Conservation (phyloP, 2,888 invertebrate species). For the Pristionchus exspectatus region DNA sequence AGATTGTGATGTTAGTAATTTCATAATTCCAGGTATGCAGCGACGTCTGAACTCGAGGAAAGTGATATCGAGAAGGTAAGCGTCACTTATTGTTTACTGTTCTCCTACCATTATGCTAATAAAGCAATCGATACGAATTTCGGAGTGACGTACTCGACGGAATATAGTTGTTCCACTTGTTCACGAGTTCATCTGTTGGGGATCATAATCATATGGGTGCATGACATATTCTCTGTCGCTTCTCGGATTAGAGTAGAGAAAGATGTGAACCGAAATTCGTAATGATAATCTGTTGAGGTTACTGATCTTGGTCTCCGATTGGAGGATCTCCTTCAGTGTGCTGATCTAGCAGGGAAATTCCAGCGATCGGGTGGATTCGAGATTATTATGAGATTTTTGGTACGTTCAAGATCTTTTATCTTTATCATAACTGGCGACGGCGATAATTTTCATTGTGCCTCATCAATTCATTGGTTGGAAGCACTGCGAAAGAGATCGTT, state of each 20-base stretch:
- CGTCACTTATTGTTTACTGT: not conserved
- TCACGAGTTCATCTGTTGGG: too few relatives aligned
- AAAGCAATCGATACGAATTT: not conserved
- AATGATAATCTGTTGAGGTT: constrained; percentile 2
- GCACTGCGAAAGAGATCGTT: too few relatives aligned
- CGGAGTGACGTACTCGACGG: not conserved
- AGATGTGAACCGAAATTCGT: not conserved
- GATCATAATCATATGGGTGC: too few relatives aligned
- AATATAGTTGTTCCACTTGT: too few relatives aligned
- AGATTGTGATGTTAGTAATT: not conserved
- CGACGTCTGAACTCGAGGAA: constrained; percentile 43
- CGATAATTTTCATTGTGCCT: too few relatives aligned
- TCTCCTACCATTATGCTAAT: too few relatives aligned
- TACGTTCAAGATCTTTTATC: not conserved
- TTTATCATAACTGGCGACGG: not conserved
- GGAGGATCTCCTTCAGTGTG: constrained; percentile 54
- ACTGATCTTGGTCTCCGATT: constrained; percentile 49
- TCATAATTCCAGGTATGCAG: constrained; percentile 15
- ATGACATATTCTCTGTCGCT: too few relatives aligned
- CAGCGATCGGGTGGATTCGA: constrained; percentile 52
- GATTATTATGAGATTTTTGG: constrained; percentile 48
- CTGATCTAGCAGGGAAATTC: constrained; percentile 52
- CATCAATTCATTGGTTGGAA: too few relatives aligned
- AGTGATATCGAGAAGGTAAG: constrained; percentile 12
- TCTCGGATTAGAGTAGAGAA: not conserved